These are phyloP conservation scores for Cactoblastis cactorum DNA, from an alignment of 2,888 invertebrate species.

Conservation along the genomic window DNA sequence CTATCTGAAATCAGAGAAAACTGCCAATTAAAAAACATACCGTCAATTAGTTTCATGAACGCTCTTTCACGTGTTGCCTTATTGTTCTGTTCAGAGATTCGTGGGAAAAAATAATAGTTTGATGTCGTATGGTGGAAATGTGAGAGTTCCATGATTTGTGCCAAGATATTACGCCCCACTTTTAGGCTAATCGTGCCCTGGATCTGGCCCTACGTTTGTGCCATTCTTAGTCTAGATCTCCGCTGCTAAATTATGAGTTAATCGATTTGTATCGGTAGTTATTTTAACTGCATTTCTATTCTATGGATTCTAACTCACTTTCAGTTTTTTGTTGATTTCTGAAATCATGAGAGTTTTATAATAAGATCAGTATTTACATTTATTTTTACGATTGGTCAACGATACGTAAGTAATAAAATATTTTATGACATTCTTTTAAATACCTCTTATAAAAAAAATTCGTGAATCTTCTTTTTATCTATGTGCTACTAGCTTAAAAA, in stretches of 20 bases:
- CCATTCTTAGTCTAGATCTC: slow-evolving; percentile 7
- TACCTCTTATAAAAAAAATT: too few relatives aligned
- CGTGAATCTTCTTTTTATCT: too few relatives aligned
- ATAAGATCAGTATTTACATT: too few relatives aligned
- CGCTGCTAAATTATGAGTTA: background rate
- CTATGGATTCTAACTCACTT: too few relatives aligned
- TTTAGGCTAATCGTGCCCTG: slow-evolving; percentile 17
- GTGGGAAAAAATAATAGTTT: slow-evolving; percentile 31
- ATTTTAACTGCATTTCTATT: too few relatives aligned
- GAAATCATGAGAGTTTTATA: too few relatives aligned
- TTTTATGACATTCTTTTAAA: too few relatives aligned
- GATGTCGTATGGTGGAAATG: slow-evolving; percentile 11
- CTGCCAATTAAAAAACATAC: slow-evolving; percentile 20
- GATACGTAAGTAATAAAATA: too few relatives aligned
- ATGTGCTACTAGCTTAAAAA: too few relatives aligned
- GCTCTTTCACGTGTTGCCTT: slow-evolving; percentile 24
- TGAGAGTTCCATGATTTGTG: slow-evolving; percentile 32
- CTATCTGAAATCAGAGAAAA: slow-evolving; percentile 21
- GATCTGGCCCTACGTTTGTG: background rate
- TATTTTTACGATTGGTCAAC: too few relatives aligned
- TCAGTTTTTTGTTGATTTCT: too few relatives aligned
- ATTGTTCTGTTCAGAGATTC: slow-evolving; percentile 23
- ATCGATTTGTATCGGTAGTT: too few relatives aligned
- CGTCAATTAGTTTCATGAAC: slow-evolving; percentile 22
- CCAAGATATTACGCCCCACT: slow-evolving; percentile 29